Evolutionary conservation across 2,113 vertebrate species (phyloP).

Genomic region (Malurus cyaneus): DNA sequence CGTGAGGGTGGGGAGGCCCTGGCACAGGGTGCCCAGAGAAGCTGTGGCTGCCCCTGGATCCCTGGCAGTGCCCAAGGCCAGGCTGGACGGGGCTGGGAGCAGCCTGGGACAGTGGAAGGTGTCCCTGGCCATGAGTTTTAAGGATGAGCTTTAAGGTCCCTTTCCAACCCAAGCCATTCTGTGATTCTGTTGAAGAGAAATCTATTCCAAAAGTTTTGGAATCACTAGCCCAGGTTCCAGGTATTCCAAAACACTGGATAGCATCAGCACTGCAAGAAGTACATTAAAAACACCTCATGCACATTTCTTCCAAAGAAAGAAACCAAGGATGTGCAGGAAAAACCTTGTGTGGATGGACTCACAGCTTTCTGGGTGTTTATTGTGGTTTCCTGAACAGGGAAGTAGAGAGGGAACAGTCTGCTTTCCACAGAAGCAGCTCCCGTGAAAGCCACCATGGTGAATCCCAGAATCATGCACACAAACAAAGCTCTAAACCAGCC

Average conservation of each 20-base stretch:
- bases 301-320: neutral
- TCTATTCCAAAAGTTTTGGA: neutral
- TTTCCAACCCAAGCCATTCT: neutral
- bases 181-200: neutral
- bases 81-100: accelerated
- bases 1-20: accelerated
- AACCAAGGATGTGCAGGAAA: neutral
- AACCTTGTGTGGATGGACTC: neutral
- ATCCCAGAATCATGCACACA: neutral
- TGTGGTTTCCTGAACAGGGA: neutral
- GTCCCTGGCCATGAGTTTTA: neutral
- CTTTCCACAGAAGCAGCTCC: neutral
- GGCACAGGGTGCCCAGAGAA: neutral
- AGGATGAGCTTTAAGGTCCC: no score
- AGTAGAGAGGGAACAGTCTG: neutral
- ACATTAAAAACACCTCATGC: neutral
- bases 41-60: neutral
- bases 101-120: accelerated
- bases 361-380: neutral
- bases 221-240: neutral
- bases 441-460: neutral
- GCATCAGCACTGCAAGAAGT: neutral
- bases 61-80: neutral
- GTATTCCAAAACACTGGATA: neutral
- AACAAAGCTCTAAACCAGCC: neutral